These are phyloP conservation scores for Eulemur mongoz DNA, from an alignment of 2,797 vertebrate genomes.

Conservation along the genomic window DNA sequence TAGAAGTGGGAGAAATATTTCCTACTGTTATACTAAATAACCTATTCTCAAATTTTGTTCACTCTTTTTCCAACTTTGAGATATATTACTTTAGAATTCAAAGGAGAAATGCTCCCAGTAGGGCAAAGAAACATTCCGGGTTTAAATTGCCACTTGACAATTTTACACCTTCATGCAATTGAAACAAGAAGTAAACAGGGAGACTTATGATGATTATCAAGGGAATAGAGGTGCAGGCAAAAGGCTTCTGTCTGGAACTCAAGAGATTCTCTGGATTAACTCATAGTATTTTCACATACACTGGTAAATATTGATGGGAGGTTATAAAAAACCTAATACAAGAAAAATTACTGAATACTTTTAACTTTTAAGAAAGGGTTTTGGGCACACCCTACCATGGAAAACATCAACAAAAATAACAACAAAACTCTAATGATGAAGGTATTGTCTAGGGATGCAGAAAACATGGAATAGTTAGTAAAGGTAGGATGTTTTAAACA, in stretches of 20 bases:
- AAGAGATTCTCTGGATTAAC: neutral
- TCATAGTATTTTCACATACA: neutral
- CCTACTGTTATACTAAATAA: neutral
- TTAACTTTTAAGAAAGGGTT: neutral
- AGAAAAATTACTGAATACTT: neutral
- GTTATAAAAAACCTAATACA: neutral
- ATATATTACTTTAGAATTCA: neutral
- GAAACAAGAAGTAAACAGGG: neutral
- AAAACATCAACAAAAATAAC: neutral
- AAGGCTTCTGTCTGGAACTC: neutral
- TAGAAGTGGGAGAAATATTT: neutral
- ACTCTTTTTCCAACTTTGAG: neutral
- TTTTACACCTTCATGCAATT: neutral
- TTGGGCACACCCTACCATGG: rapidly evolving
- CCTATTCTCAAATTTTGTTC: neutral
- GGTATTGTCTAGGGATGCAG: neutral
- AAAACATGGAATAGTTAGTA: neutral
- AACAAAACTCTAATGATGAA: neutral
- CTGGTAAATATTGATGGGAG: neutral
- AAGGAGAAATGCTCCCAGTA: neutral
- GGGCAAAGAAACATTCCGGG: neutral
- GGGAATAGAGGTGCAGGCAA: neutral
- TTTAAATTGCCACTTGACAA: neutral
- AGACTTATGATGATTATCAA: neutral
- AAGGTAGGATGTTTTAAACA: neutral